phyloP scores from a whole-genome alignment of 1,140 invertebrate species.

The Panulirus ornatus region DNA sequence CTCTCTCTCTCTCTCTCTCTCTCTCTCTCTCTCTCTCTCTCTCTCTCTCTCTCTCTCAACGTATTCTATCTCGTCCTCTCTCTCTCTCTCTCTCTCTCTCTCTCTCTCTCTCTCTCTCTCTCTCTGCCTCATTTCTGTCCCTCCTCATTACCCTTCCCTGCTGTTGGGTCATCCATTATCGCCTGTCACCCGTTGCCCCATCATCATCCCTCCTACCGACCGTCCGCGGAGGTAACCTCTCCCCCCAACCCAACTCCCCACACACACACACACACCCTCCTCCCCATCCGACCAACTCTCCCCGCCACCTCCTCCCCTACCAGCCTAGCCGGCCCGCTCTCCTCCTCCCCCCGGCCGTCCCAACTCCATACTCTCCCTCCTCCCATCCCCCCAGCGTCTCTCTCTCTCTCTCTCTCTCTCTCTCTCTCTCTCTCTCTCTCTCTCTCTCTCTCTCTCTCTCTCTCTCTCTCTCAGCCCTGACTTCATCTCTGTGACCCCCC shows the following conservation, averaged over 20 bases:
- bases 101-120: conserved; percentile 34
- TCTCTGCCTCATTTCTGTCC: neutral
- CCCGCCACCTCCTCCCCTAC: neutral
- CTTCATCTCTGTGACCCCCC: no score
- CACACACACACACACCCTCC: conserved; percentile 13
- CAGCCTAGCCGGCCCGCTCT: neutral
- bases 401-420: neutral
- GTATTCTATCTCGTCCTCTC: neutral
- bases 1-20: conserved; percentile 22
- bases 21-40: neutral
- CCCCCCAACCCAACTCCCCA: neutral
- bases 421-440: no score
- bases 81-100: neutral
- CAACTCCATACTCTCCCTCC: neutral
- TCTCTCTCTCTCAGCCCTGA: no score
- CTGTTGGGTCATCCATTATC: conserved; percentile 47
- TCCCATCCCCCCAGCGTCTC: neutral
- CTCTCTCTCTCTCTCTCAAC: neutral
- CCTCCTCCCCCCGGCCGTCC: neutral
- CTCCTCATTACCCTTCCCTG: conserved; percentile 16
- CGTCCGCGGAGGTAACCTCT: no score
- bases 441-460: no score
- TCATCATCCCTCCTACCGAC: conserved; percentile 34
- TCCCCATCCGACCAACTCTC: neutral
- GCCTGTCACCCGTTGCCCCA: conserved; percentile 37